Evolutionary conservation across 2,888 invertebrate genomes (phyloP).

Genomic region (Smittia aterrima): DNA sequence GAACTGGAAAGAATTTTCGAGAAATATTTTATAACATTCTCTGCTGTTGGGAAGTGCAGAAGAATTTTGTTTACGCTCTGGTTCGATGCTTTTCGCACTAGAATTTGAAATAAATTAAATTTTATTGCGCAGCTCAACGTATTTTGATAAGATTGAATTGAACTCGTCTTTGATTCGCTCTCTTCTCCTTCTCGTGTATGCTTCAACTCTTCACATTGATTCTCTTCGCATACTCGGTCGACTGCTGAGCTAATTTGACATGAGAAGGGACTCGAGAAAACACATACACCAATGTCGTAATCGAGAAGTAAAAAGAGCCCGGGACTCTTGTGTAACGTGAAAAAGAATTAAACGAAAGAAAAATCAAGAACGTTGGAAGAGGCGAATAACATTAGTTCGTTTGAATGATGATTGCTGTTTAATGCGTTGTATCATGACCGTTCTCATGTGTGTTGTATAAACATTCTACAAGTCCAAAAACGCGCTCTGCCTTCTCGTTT

Average conservation of each 20-base stretch:
- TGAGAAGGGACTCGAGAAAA: neutral
- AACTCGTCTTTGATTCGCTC: too few relatives aligned
- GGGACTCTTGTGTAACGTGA: neutral
- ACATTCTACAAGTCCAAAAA: neutral
- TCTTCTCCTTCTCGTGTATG: neutral
- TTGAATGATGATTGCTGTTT: constrained; percentile 8
- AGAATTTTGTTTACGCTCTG: too few relatives aligned
- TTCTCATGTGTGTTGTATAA: constrained; percentile 6
- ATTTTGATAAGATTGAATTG: too few relatives aligned
- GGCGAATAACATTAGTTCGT: neutral
- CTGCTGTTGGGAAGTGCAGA: too few relatives aligned
- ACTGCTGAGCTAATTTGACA: constrained; percentile 15
- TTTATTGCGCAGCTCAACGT: too few relatives aligned
- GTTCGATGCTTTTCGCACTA: too few relatives aligned
- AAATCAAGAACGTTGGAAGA: neutral
- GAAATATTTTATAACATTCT: too few relatives aligned
- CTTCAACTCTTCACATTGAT: neutral
- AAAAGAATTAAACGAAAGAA: neutral
- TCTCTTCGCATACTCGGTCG: neutral
- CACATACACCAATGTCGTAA: neutral
- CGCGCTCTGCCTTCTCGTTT: neutral
- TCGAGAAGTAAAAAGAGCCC: too few relatives aligned
- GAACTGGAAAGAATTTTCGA: too few relatives aligned
- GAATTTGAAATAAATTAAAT: too few relatives aligned
- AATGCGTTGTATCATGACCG: constrained; percentile 8